phyloP scores from a whole-genome alignment of 1,140 invertebrate species.

The Halesus radiatus region DNA sequence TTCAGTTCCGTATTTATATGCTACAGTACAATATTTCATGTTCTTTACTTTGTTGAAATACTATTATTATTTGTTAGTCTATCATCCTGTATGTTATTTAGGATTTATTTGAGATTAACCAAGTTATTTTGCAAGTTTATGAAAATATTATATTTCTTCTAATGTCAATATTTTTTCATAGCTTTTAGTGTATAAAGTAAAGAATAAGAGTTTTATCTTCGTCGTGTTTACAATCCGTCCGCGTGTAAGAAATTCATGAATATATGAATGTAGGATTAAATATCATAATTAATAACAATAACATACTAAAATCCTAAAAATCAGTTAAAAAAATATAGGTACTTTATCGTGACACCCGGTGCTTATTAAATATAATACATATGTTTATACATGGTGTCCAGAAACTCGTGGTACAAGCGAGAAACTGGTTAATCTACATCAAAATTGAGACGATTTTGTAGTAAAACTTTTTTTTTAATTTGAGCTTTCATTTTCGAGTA shows the following conservation, averaged over 20 bases:
- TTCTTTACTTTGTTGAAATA: not conserved
- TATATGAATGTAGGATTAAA: not conserved
- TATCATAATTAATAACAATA: not conserved
- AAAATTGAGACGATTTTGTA: too few species aligned
- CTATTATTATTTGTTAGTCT: too few species aligned
- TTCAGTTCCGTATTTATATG: not conserved
- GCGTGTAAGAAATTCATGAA: conserved; percentile 1
- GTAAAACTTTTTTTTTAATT: too few species aligned
- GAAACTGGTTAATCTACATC: too few species aligned
- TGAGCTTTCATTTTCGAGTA: too few species aligned
- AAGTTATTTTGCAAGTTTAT: too few species aligned
- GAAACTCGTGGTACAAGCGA: too few species aligned
- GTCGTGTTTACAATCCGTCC: conserved; percentile 19
- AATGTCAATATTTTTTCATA: not conserved
- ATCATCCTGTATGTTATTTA: too few species aligned
- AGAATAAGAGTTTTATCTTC: not conserved
- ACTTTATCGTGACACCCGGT: conserved; percentile 4
- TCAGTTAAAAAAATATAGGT: not conserved
- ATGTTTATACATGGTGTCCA: too few species aligned
- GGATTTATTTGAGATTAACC: too few species aligned
- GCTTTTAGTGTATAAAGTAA: not conserved
- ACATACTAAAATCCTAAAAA: not conserved
- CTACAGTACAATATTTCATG: conserved; percentile 10
- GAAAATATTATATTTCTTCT: too few species aligned
- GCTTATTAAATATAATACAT: not conserved